Evolutionary conservation across 1,140 invertebrate genomes (phyloP).

Genomic region (Maniola jurtina): DNA sequence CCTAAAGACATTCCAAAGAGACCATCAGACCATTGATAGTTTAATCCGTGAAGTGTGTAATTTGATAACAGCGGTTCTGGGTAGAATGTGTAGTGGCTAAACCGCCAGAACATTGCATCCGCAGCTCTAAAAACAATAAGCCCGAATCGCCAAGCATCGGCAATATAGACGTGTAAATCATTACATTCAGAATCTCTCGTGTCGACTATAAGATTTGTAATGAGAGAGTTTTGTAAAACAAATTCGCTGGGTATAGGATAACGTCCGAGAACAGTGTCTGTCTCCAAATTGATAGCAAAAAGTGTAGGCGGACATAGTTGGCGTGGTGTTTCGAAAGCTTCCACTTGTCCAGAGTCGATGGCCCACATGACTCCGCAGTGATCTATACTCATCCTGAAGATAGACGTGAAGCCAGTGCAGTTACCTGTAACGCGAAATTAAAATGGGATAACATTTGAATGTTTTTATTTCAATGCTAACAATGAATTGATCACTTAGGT

Average conservation of each 20-base stretch:
- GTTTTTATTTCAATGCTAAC: neutral
- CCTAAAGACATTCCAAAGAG: conserved; percentile 87
- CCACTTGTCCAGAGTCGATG: conserved; percentile 86
- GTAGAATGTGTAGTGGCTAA: conserved; percentile 86
- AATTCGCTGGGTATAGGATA: conserved; percentile 83
- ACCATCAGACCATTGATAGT: conserved; percentile 90
- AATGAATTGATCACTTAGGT: too few species aligned
- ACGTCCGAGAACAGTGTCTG: conserved; percentile 81
- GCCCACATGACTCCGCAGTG: conserved; percentile 87
- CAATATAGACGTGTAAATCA: conserved; percentile 84
- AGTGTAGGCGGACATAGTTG: conserved; percentile 86
- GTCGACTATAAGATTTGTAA: conserved; percentile 87
- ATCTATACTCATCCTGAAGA: conserved; percentile 87
- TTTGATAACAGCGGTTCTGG: conserved; percentile 87
- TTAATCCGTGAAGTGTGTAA: conserved; percentile 84
- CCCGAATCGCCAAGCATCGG: conserved; percentile 88
- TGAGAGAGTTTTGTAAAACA: conserved; percentile 85
- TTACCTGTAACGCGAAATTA: conserved; percentile 51
- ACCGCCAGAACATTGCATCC: conserved; percentile 83
- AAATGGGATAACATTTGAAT: conserved; percentile 4
- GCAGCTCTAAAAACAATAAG: conserved; percentile 84
- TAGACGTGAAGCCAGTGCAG: conserved; percentile 86
- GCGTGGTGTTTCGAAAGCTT: conserved; percentile 82
- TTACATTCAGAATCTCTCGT: conserved; percentile 82
- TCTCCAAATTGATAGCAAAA: conserved; percentile 84